phyloP scores from a whole-genome alignment of 2,888 invertebrate genomes.

The Cephus nigrinus region DNA sequence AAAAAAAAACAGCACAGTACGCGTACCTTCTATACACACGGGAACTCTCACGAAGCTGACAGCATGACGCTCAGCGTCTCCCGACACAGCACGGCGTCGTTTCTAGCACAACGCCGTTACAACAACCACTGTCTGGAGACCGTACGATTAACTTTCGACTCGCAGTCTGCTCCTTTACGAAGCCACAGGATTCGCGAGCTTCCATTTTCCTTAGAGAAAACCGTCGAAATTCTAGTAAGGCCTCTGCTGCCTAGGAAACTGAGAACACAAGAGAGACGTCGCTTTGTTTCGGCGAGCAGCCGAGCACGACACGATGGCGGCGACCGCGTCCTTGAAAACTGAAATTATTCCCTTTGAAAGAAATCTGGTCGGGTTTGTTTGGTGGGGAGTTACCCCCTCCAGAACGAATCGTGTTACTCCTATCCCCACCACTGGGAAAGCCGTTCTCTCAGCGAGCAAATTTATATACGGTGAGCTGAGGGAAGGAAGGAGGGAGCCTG shows the following conservation, averaged over 20 bases:
- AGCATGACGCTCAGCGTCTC: neutral
- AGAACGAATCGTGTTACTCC: neutral
- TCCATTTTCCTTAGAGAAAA: neutral
- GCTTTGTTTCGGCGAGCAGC: conserved; percentile 30
- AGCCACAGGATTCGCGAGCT: neutral
- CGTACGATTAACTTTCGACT: neutral
- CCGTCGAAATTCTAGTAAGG: neutral
- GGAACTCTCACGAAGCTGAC: neutral
- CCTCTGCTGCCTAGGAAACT: neutral
- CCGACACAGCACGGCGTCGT: neutral
- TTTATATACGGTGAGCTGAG: neutral
- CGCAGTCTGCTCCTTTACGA: neutral
- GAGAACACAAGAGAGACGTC: conserved; percentile 3
- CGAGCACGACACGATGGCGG: conserved; percentile 48
- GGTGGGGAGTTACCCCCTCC: conserved; percentile 35
- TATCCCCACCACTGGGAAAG: neutral
- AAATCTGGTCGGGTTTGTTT: conserved; percentile 55
- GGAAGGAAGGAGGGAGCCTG: neutral
- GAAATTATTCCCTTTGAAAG: conserved; percentile 66
- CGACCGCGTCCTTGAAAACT: conserved; percentile 65
- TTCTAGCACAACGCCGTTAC: neutral
- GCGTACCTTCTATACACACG: neutral
- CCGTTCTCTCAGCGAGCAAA: conserved; percentile 8
- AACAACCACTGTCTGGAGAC: neutral
- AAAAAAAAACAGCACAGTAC: neutral